Evolutionary conservation across 2,888 invertebrate genomes (phyloP).

Genomic region (Papilio gigon): DNA sequence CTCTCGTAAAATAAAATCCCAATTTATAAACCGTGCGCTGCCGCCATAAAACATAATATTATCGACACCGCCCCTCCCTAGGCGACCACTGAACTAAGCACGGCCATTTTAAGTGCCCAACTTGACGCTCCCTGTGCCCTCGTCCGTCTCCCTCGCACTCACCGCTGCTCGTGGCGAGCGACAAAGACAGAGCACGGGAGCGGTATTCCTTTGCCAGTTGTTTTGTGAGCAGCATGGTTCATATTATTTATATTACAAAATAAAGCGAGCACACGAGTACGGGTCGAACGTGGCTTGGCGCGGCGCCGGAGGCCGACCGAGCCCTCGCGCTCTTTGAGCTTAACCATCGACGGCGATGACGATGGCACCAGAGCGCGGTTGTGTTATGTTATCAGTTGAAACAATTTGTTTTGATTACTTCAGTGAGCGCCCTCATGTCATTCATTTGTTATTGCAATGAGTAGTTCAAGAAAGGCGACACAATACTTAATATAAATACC

Average conservation of each 20-base stretch:
- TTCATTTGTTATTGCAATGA: background rate
- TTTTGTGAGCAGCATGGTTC: constrained; percentile 64
- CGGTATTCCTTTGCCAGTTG: constrained; percentile 70
- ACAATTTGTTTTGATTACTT: background rate
- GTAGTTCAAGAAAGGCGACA: background rate
- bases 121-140: constrained; percentile 64
- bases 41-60: constrained; percentile 80
- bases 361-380: background rate
- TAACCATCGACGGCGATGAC: background rate
- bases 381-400: background rate
- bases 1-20: constrained; percentile 78
- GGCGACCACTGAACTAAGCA: constrained; percentile 80
- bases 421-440: background rate
- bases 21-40: constrained; percentile 70
- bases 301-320: background rate
- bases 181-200: constrained; percentile 56
- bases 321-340: background rate
- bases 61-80: constrained; percentile 79
- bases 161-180: constrained; percentile 46
- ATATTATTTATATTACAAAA: constrained; percentile 63
- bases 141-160: constrained; percentile 52
- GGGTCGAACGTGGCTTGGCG: background rate
- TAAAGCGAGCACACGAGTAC: constrained; percentile 44
- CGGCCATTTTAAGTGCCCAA: constrained; percentile 78
- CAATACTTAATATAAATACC: background rate